phyloP scores from a whole-genome alignment of 2,888 invertebrate species.

The Yponomeuta evonymella region DNA sequence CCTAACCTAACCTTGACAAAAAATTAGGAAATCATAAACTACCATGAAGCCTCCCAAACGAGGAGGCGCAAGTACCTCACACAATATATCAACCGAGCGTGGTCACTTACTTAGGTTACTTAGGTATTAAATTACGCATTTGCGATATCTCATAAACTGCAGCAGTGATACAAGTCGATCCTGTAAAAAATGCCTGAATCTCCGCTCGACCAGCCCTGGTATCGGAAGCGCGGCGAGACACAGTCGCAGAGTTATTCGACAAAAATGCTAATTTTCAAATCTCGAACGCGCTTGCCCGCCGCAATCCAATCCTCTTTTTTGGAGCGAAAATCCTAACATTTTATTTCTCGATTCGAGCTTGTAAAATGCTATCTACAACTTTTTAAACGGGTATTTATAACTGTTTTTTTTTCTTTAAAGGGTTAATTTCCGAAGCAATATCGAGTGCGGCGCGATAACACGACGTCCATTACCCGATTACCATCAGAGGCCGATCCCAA shows the following conservation, averaged over 20 bases:
- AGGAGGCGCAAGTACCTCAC: too few species aligned
- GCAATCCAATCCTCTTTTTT: conserved; percentile 48
- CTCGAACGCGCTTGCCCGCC: conserved; percentile 60
- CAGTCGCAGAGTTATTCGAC: conserved; percentile 71
- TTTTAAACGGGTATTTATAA: conserved; percentile 5
- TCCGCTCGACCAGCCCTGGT: conserved; percentile 55
- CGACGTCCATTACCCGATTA: conserved; percentile 47
- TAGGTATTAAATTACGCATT: neutral
- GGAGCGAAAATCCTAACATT: conserved; percentile 11
- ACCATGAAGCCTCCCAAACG: too few species aligned
- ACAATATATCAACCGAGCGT: too few species aligned
- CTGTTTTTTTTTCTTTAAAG: neutral
- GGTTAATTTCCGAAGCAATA: neutral
- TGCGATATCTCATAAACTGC: neutral
- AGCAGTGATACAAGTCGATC: conserved; percentile 4
- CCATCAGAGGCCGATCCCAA: conserved; percentile 56
- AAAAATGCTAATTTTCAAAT: conserved; percentile 76
- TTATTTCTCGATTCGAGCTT: conserved; percentile 10
- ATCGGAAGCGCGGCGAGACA: conserved; percentile 69
- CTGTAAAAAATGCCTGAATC: conserved; percentile 39
- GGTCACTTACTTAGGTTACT: too few species aligned
- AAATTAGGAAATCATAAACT: too few species aligned
- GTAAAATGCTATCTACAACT: conserved; percentile 14
- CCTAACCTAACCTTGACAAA: neutral
- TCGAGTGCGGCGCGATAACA: conserved; percentile 36